These are phyloP conservation scores for Acipenser transmontanus DNA, from an alignment of 2,797 vertebrate species.

Conservation along the genomic window DNA sequence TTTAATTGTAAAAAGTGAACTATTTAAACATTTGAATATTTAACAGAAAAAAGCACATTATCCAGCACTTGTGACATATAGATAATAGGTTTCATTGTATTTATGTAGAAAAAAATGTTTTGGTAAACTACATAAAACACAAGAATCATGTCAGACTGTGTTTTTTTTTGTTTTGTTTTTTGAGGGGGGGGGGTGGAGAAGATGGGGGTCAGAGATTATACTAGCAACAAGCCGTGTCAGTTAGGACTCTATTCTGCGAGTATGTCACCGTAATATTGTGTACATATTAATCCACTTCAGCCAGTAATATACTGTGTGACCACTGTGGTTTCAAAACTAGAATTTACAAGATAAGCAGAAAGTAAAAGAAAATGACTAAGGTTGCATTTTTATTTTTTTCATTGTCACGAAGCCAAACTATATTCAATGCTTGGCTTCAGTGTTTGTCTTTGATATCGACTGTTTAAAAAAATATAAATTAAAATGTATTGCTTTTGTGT, in stretches of 20 bases:
- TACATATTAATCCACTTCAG: constrained; percentile 55
- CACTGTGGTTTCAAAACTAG: constrained; percentile 68
- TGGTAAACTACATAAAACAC: constrained; percentile 57
- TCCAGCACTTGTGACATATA: constrained; percentile 79
- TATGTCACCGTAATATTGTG: constrained; percentile 53
- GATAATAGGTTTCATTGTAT: constrained; percentile 73
- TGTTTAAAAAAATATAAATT: constrained; percentile 66
- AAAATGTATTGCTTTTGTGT: constrained; percentile 50
- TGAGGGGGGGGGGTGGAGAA: constrained; percentile 21
- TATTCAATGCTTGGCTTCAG: constrained; percentile 65
- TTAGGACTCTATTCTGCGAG: constrained; percentile 57
- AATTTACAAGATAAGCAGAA: too few relatives aligned
- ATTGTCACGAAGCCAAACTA: constrained; percentile 63
- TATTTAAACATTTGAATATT: constrained; percentile 66
- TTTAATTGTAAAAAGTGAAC: constrained; percentile 38
- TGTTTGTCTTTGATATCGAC: constrained; percentile 79
- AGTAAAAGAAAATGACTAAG: too few relatives aligned
- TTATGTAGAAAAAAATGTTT: constrained; percentile 76
- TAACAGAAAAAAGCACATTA: constrained; percentile 55
- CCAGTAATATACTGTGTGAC: constrained; percentile 64
- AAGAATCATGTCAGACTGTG: constrained; percentile 47
- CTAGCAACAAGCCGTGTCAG: constrained; percentile 50
- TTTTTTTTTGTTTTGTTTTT: constrained; percentile 26
- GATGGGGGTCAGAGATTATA: constrained; percentile 7
- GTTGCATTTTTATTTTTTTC: constrained; percentile 45